Evolutionary conservation across 1,140 invertebrate genomes (phyloP).

Genomic region (Habropoda laboriosa): DNA sequence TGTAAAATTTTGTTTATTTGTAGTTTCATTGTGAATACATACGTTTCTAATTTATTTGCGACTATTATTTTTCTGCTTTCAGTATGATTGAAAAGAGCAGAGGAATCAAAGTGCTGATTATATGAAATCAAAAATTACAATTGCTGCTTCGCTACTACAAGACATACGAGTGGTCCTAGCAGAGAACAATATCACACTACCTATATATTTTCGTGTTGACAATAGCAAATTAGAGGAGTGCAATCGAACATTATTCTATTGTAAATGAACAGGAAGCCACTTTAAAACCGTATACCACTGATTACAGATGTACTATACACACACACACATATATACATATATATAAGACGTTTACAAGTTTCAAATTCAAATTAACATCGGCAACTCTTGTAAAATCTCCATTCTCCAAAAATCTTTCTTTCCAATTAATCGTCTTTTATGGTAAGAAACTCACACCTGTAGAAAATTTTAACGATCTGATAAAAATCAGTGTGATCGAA

Average conservation of each 20-base stretch:
- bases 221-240: slow-evolving; percentile 37
- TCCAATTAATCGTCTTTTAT: not conserved
- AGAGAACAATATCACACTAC: slow-evolving; percentile 53
- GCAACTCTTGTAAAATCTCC: slow-evolving; percentile 3
- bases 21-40: slow-evolving; percentile 66
- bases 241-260: slow-evolving; percentile 12
- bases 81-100: slow-evolving; percentile 67
- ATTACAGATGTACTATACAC: not conserved
- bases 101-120: slow-evolving; percentile 65
- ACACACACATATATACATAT: no score
- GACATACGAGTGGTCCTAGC: slow-evolving; percentile 62
- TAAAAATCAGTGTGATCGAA: no score
- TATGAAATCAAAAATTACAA: slow-evolving; percentile 63
- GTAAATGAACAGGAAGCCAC: slow-evolving; percentile 11
- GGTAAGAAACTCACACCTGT: slow-evolving; percentile 14
- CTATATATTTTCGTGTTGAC: slow-evolving; percentile 46
- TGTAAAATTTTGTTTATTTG: slow-evolving; percentile 64
- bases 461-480: not conserved
- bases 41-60: slow-evolving; percentile 64
- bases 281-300: not conserved
- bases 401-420: slow-evolving; percentile 2
- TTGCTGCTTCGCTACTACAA: slow-evolving; percentile 66
- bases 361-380: not conserved
- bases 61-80: slow-evolving; percentile 69
- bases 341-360: slow-evolving; percentile 40